A percentile compares a stretch with the other conserved stretches of the same genome.
These are phyloP conservation scores for Drosophila erecta DNA, from an alignment of 1,140 invertebrate genomes.

Conservation along the genomic window DNA sequence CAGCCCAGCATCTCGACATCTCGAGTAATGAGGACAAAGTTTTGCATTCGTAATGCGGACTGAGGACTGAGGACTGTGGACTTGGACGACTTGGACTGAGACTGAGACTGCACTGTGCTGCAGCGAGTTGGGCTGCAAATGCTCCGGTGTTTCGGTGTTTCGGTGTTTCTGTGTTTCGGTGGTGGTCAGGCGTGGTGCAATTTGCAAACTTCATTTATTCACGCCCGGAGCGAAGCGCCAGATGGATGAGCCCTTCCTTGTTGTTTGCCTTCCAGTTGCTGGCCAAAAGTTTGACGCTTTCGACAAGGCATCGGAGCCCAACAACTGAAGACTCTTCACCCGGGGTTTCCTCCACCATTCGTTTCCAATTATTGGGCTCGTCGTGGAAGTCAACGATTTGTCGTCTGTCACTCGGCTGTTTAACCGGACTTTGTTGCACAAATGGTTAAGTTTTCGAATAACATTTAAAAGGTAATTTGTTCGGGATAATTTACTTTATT, in stretches of 20 bases:
- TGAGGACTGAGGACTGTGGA: neutral
- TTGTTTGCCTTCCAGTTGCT: slow-evolving; percentile 69
- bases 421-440: slow-evolving; percentile 25
- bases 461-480: neutral
- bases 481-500: neutral
- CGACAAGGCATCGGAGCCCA: slow-evolving; percentile 59
- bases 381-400: slow-evolving; percentile 46
- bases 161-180: slow-evolving; percentile 24
- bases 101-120: slow-evolving; percentile 21
- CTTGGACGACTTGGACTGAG: neutral
- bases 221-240: slow-evolving; percentile 69
- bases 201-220: slow-evolving; percentile 84
- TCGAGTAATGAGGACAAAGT: slow-evolving; percentile 81
- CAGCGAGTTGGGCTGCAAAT: slow-evolving; percentile 22
- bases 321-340: slow-evolving; percentile 42
- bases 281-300: slow-evolving; percentile 71
- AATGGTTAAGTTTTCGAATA: neutral
- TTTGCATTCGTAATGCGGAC: slow-evolving; percentile 74
- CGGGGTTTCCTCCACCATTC: neutral
- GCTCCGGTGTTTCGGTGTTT: too few species aligned
- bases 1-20: slow-evolving; percentile 13
- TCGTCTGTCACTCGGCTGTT: slow-evolving; percentile 72
- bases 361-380: slow-evolving; percentile 19
- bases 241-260: slow-evolving; percentile 46
- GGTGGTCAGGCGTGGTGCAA: slow-evolving; percentile 82